Evolutionary conservation across 2,113 vertebrate species (phyloP), one percentile per base, ranked within the genome.

Genomic region (Gadus macrocephalus): DNA sequence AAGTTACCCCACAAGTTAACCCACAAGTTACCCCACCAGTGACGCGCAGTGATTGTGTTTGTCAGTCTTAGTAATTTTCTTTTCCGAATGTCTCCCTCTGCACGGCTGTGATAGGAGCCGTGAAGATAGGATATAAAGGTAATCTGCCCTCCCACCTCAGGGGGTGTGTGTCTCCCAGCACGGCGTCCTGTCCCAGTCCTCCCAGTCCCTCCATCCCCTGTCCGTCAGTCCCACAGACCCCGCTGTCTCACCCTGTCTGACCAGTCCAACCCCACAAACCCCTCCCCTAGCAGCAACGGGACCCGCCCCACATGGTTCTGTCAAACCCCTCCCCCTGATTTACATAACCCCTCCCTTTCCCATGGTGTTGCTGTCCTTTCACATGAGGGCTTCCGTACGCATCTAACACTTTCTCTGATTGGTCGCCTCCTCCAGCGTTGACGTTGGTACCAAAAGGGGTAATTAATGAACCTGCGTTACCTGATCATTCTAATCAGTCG

Each of bases 101-200:
- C 83, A 87, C 86, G 87, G 83, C 79, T 85, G 86, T 89, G 88
- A 87, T 88, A 91, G 87, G 86, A 90, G 89, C 90, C 85, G 90
- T 90, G 89, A 91, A 91, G 90, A 91, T 91, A 91, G 90, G 90
- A 91, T 91, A 89, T 88, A 91, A 91, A 91, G 90, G 90, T 91
- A 91, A 91, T 88, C 86, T 75, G 91, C 94, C 94, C 90, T 92
- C 94, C 94, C 80, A 94, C 93, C 94, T 93, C 80, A 79, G 94
- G 94, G 94, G 96, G 95, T 95, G 95, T 95, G 95, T 96, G 94
- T 96, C 94, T 75, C 87, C 87, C 79, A 96, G 96, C 96, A 96
- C 96, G 95, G 93, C 95, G 95, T 96, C 89, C 94, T 96, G 96
- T 96, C 91, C 85, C 61, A 92, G 95, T 96, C 94, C 93, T 95